phyloP scores from a whole-genome alignment of 1,140 invertebrate species.

The Coptotermes formosanus region DNA sequence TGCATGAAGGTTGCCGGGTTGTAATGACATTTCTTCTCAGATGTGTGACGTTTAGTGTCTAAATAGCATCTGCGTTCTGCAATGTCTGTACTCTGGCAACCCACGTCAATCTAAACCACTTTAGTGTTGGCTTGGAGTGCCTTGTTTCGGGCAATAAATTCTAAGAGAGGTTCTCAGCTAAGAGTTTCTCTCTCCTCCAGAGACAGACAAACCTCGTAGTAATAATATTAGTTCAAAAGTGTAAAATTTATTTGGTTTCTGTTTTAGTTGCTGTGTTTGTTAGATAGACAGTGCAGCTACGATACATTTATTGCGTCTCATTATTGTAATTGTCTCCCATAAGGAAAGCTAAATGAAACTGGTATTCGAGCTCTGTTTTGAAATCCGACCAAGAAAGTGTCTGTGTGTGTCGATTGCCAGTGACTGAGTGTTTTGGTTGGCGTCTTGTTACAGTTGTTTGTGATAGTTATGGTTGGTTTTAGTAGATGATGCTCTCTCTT shows the following conservation, averaged over 20 bases:
- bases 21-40: too few species aligned
- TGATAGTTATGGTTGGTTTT: too few species aligned
- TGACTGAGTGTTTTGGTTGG: too few species aligned
- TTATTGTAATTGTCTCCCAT: too few species aligned
- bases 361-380: too few species aligned
- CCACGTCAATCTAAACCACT: slow-evolving; percentile 10
- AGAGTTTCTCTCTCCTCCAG: not conserved
- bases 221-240: not conserved
- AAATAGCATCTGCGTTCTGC: not conserved
- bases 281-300: not conserved
- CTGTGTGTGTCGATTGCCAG: too few species aligned
- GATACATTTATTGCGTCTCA: not conserved
- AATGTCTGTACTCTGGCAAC: not conserved
- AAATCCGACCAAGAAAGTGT: too few species aligned
- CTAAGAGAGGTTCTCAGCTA: not conserved
- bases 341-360: too few species aligned
- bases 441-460: too few species aligned
- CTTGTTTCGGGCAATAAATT: not conserved
- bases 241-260: not conserved
- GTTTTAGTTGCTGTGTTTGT: not conserved
- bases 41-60: too few species aligned
- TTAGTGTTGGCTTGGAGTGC: not conserved
- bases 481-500: too few species aligned
- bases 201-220: not conserved
- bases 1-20: not conserved